These are phyloP conservation scores for Spheniscus mendiculus DNA, from an alignment of 2,113 vertebrate genomes.

Conservation along the genomic window DNA sequence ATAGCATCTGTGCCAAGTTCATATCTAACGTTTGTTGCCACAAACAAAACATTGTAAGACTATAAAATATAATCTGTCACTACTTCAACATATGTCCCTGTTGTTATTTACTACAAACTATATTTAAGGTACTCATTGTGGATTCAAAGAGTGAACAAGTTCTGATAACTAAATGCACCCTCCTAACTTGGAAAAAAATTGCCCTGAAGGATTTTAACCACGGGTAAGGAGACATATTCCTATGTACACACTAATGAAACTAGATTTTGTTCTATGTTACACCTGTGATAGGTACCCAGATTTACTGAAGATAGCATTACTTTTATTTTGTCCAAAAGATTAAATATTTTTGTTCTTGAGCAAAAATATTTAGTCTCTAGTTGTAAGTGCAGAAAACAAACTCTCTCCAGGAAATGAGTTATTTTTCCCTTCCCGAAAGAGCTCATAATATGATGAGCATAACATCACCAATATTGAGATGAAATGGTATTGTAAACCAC, in stretches of 20 bases:
- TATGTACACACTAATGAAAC: not conserved
- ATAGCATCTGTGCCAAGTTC: not conserved
- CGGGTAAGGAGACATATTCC: not conserved
- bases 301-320: not conserved
- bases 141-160: not conserved
- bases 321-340: not conserved
- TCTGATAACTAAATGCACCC: not conserved
- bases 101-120: not conserved
- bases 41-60: not conserved
- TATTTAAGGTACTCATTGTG: not conserved
- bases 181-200: not conserved
- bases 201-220: not conserved
- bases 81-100: not conserved
- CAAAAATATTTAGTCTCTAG: not conserved
- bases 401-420: constrained; percentile 14
- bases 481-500: not conserved
- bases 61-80: not conserved
- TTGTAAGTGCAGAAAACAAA: not conserved
- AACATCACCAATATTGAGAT: not conserved
- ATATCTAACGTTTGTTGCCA: not conserved
- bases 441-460: not conserved
- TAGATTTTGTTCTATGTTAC: not conserved
- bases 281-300: not conserved
- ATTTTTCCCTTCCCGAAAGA: constrained; percentile 17
- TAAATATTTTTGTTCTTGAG: not conserved